Evolutionary conservation across 2,888 invertebrate genomes (phyloP).

Genomic region (Macaria notata): DNA sequence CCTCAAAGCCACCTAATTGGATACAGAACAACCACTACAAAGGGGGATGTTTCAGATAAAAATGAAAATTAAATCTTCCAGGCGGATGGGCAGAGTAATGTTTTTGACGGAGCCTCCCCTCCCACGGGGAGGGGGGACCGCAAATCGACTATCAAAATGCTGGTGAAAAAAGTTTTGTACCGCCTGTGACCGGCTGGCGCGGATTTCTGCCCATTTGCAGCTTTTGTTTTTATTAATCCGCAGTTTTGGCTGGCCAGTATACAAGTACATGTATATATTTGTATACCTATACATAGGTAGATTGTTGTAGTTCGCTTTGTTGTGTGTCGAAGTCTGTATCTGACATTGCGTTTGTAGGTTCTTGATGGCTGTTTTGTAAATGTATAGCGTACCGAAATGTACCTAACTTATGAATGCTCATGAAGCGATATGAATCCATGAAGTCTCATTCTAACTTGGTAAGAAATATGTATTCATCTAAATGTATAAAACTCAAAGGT

Average conservation of each 20-base stretch:
- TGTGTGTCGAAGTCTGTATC: no score
- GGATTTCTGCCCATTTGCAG: conserved; percentile 53
- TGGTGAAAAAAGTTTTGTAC: conserved; percentile 69
- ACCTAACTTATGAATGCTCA: no score
- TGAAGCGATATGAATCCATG: no score
- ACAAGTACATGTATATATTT: not conserved
- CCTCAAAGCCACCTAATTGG: conserved; percentile 80
- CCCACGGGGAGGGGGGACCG: conserved; percentile 47
- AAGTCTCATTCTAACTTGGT: no score
- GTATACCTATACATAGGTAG: not conserved
- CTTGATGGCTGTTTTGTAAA: no score
- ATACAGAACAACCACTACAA: conserved; percentile 81
- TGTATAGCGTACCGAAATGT: no score
- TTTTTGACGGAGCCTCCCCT: conserved; percentile 75
- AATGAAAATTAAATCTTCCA: conserved; percentile 84
- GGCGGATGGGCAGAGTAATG: conserved; percentile 80
- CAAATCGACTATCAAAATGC: conserved; percentile 81
- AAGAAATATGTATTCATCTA: no score
- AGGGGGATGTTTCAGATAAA: conserved; percentile 83
- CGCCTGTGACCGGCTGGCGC: conserved; percentile 65
- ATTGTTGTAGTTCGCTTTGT: no score
- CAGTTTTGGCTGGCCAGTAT: conserved; percentile 17
- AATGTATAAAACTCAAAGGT: no score
- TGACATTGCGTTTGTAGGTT: no score
- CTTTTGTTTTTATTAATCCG: conserved; percentile 50